Conservation (phyloP, 1,140 invertebrate species). For the Eumaeus atala region DNA sequence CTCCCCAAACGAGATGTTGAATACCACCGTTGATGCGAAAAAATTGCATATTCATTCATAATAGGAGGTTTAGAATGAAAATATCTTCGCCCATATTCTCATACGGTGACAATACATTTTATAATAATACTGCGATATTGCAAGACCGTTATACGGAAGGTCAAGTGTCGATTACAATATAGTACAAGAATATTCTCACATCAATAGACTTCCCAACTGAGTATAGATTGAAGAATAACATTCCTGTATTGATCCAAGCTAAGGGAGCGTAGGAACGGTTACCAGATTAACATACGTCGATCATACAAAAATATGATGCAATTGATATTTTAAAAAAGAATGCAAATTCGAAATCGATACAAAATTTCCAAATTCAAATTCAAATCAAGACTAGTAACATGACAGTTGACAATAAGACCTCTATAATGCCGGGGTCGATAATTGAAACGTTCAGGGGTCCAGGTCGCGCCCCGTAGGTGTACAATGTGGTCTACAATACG, state of each 20-base stretch:
- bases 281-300: constrained; percentile 59
- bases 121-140: constrained; percentile 8
- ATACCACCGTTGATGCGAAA: too few species aligned
- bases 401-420: constrained; percentile 14
- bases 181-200: constrained; percentile 39
- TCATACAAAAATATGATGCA: constrained; percentile 55
- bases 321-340: constrained; percentile 33
- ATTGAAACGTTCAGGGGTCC: constrained; percentile 62
- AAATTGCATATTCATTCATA: constrained; percentile 3
- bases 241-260: constrained; percentile 29
- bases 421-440: constrained; percentile 48
- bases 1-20: too few species aligned
- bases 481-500: constrained; percentile 57
- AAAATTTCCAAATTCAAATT: constrained; percentile 24
- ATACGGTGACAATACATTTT: constrained; percentile 18
- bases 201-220: constrained; percentile 47
- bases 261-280: constrained; percentile 13
- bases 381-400: constrained; percentile 23
- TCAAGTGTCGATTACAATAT: constrained; percentile 34
- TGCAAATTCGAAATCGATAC: constrained; percentile 59
- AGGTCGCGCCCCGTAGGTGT: constrained; percentile 59
- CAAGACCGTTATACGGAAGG: constrained; percentile 42
- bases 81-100: neutral
- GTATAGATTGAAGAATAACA: constrained; percentile 60
- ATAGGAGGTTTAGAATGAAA: constrained; percentile 3